phyloP scores from a whole-genome alignment of 1,140 invertebrate genomes.

The Trichonephila clavata region DNA sequence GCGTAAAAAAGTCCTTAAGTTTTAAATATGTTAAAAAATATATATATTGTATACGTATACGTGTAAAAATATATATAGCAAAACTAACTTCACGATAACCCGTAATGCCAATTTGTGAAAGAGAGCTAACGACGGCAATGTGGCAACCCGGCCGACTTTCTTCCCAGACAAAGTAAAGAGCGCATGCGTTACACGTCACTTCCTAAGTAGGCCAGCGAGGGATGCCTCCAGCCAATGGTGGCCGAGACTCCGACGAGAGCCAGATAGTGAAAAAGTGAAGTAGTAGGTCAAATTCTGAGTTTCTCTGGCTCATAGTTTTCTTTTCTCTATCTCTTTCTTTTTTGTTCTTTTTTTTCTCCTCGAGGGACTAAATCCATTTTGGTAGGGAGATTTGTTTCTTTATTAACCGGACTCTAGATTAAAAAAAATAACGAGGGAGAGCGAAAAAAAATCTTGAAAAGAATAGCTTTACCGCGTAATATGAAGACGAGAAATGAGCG shows the following conservation, averaged over 20 bases:
- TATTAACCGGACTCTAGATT: no score
- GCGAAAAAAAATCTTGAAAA: no score
- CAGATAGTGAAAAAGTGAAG: slow-evolving; percentile 43
- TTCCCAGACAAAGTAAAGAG: slow-evolving; percentile 4
- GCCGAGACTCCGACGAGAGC: slow-evolving; percentile 18
- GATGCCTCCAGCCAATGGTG: slow-evolving; percentile 42
- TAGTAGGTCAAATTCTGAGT: slow-evolving; percentile 30
- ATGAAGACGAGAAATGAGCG: no score
- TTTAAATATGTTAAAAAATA: no score
- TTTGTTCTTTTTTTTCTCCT: neutral
- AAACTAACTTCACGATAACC: no score
- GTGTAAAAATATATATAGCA: no score
- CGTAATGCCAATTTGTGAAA: neutral
- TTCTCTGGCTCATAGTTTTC: neutral
- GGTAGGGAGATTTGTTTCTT: neutral
- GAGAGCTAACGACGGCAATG: neutral
- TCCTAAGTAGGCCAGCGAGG: slow-evolving; percentile 46
- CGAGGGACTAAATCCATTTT: neutral
- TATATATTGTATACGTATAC: no score
- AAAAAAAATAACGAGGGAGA: no score
- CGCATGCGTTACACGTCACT: slow-evolving; percentile 33
- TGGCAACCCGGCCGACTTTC: neutral
- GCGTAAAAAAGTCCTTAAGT: no score
- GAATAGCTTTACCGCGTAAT: no score
- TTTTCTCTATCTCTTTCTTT: neutral